A percentile compares a stretch with the other conserved stretches of the same genome.
These are phyloP conservation scores for Protobothrops flavoviridis DNA, from an alignment of 2,113 vertebrate species.

Conservation along the genomic window DNA sequence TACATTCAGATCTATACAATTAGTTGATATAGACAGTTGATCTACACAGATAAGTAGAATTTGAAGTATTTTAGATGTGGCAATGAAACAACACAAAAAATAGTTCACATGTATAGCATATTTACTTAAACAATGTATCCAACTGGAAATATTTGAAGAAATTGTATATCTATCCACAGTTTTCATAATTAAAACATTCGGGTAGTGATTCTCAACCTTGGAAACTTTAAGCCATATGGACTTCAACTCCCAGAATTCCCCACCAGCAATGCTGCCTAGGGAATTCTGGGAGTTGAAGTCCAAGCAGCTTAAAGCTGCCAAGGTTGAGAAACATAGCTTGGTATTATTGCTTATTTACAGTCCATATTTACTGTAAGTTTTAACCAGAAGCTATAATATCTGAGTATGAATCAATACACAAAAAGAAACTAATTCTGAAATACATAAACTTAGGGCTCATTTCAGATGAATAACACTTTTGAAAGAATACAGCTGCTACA, in stretches of 20 bases:
- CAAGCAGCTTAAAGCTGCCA: neutral
- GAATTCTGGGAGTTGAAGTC: neutral
- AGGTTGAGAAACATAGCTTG: conserved; percentile 6
- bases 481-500: conserved; percentile 62
- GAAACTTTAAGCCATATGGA: neutral
- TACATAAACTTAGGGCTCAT: conserved; percentile 69
- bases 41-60: neutral
- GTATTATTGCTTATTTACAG: conserved; percentile 49
- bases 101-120: neutral
- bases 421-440: conserved; percentile 67
- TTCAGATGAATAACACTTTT: conserved; percentile 66
- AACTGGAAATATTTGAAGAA: neutral
- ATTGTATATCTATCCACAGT: neutral
- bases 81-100: neutral
- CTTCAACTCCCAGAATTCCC: neutral
- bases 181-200: conserved; percentile 1
- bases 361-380: conserved; percentile 59
- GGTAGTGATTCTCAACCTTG: neutral
- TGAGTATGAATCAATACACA: conserved; percentile 66
- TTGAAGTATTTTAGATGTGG: neutral
- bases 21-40: neutral
- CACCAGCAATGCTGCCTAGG: neutral
- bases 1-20: neutral
- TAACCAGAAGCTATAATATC: conserved; percentile 49
- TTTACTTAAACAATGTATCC: neutral